A percentile compares a stretch with the other conserved stretches of the same genome.
These are phyloP conservation scores for Steatornis caripensis DNA, from an alignment of 2,113 vertebrate genomes.

Conservation along the genomic window DNA sequence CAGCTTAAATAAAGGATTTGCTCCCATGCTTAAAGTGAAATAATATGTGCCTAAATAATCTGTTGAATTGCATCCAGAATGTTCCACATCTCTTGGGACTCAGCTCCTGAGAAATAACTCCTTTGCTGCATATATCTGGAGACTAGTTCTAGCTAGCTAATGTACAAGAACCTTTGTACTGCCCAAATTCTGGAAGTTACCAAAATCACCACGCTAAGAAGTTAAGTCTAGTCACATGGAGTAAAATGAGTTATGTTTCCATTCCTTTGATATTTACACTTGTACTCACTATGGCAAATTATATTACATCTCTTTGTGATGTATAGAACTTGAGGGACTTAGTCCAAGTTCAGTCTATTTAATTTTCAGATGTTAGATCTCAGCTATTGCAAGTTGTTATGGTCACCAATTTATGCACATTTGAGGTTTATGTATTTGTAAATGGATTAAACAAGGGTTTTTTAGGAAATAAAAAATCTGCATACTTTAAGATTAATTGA, in stretches of 20 bases:
- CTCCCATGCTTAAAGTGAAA: background rate
- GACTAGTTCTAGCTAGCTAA: background rate
- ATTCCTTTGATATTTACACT: background rate
- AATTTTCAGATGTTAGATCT: background rate
- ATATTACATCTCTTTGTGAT: background rate
- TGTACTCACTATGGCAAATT: background rate
- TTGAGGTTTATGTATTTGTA: background rate
- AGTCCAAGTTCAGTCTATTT: background rate
- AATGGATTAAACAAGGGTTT: background rate
- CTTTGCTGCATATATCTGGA: background rate
- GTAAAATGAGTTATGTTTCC: background rate
- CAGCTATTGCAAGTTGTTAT: background rate
- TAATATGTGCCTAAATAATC: background rate
- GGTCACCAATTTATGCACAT: background rate
- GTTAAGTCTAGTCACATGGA: background rate
- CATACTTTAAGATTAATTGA: background rate
- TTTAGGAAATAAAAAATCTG: background rate
- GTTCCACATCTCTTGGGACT: background rate
- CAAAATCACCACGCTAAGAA: background rate
- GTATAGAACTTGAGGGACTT: background rate
- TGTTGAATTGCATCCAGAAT: background rate
- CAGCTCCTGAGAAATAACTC: background rate
- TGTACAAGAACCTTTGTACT: background rate
- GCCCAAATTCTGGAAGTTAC: background rate
- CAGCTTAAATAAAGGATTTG: background rate